Base-by-base conservation (phyloP, 2,797 vertebrate species). In the Chelonia mydas region DNA sequence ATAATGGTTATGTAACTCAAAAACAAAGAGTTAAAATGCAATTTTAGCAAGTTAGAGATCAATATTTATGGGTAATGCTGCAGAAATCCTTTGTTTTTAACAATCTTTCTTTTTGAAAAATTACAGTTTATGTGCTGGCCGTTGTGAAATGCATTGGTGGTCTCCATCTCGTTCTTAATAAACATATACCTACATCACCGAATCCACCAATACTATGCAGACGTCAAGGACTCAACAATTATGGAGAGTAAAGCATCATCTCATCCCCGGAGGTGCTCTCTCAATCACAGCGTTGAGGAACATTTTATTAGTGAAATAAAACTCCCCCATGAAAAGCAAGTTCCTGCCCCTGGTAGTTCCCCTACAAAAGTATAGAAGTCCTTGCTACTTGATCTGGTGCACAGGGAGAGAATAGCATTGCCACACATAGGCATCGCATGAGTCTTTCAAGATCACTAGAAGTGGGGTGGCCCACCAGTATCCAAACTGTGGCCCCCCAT, bases 231-330 rank as follows among this genome's bases (percentile, higher is more conserved):
- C 9, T 87, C 83, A 80, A 86, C 33, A 80, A 3, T 65, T 68
- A 13, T 31, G 15, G 91, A 87, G 93, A 93, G 81, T 3, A 23
- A 90, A 92, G 37, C 37, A 27, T 81, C 23, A 59, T 16, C 45
- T 82, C 57, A 76, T 49, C 90, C 1, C 0, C 7, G 8, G 79
- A 94, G 84, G 68, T 19, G 51, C 83, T 79, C 87, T 84, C 94
- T 94, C 68, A 74, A 21, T 7, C 7, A 16, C 61, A 68, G 19
- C 2, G 7, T 65, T 33, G 57, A 59, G 55, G 15, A 33, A 65
- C 33, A 65, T 84, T 41, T 90, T 72, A 82, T 59, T 83, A 90
- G 93, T 80, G 41, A 96, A 95, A 93, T 88, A 55, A 27, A 25
- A 55, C 23, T 27, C 81, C 54, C 81, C 11, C 50, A 92, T 90